phyloP scores from a whole-genome alignment of 2,797 vertebrate species.

The Sebastes kiyomatsui region DNA sequence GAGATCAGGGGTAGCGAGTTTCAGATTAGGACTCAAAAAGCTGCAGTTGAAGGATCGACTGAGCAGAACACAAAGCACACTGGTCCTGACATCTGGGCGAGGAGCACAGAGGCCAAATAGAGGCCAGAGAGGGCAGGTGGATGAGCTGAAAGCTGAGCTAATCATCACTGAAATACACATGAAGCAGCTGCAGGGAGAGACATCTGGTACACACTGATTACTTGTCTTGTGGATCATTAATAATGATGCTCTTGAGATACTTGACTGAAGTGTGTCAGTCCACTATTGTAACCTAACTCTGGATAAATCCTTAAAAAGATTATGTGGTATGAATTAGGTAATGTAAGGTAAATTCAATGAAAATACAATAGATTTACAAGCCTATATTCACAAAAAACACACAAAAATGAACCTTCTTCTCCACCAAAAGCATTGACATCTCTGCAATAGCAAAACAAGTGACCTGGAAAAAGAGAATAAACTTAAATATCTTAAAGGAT shows the following conservation, averaged over 20 bases:
- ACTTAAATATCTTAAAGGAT: neutral
- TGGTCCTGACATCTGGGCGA: constrained; percentile 31
- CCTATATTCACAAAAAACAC: no score
- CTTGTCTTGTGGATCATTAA: neutral
- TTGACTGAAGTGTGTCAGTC: neutral
- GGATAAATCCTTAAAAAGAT: neutral
- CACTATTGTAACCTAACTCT: neutral
- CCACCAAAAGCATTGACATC: neutral
- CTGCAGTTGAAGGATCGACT: constrained; percentile 7
- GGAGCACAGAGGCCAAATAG: constrained; percentile 15
- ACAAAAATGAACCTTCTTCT: neutral
- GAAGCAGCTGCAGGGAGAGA: constrained; percentile 17
- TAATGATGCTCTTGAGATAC: neutral
- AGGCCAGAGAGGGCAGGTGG: constrained; percentile 37
- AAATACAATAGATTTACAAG: no score
- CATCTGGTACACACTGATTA: neutral
- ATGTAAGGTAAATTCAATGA: no score
- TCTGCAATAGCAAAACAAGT: neutral
- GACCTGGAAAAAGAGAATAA: neutral
- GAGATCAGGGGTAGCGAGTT: neutral
- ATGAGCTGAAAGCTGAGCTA: constrained; percentile 20
- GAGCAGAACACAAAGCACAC: constrained; percentile 15
- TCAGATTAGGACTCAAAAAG: neutral
- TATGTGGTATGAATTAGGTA: no score
- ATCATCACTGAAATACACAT: constrained; percentile 23